phyloP scores from a whole-genome alignment of 2,888 invertebrate species.

The Desoria tigrina region DNA sequence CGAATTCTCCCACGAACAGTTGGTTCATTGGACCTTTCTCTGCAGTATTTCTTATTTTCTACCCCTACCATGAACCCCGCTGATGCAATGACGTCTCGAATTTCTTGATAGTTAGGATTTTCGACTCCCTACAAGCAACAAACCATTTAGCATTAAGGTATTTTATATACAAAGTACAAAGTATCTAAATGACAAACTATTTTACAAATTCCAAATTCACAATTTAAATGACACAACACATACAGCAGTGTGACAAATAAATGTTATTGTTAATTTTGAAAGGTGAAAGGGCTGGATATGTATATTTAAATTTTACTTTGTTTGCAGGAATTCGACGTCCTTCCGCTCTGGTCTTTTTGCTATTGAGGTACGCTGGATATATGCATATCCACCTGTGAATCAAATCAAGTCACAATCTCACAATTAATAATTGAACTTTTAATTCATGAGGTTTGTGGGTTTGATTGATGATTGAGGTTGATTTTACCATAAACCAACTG shows the following conservation, averaged over 20 bases:
- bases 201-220: too few species aligned
- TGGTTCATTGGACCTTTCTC: slow-evolving; percentile 88
- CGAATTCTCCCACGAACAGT: slow-evolving; percentile 83
- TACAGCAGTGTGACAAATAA: too few species aligned
- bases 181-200: too few species aligned
- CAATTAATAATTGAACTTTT: too few species aligned
- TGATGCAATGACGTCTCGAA: slow-evolving; percentile 83
- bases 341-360: slow-evolving; percentile 84
- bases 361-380: slow-evolving; percentile 95
- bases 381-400: slow-evolving; percentile 85
- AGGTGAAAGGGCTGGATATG: too few species aligned
- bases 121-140: slow-evolving; percentile 71
- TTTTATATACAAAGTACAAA: background rate
- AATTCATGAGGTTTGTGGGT: too few species aligned
- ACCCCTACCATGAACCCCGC: slow-evolving; percentile 82
- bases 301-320: slow-evolving; percentile 62
- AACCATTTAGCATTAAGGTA: background rate
- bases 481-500: too few species aligned
- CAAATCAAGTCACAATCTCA: slow-evolving; percentile 43
- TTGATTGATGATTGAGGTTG: too few species aligned
- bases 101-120: slow-evolving; percentile 93
- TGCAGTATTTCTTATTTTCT: slow-evolving; percentile 87
- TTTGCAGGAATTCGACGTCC: slow-evolving; percentile 82
- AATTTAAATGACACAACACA: too few species aligned
- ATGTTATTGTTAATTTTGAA: too few species aligned